phyloP scores from a whole-genome alignment of 2,888 invertebrate species.

The Deroplatys truncata region DNA sequence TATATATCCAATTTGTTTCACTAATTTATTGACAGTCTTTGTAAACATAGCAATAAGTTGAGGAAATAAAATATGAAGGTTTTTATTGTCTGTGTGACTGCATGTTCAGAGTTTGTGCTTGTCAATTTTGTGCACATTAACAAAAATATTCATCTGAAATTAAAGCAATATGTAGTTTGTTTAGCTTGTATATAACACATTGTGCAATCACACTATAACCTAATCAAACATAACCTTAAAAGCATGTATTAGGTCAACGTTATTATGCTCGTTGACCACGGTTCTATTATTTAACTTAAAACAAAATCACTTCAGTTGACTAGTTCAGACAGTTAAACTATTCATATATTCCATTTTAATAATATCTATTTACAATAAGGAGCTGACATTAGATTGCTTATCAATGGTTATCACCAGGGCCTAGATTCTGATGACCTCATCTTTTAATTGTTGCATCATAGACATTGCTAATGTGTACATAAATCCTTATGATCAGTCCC shows the following conservation, averaged over 20 bases:
- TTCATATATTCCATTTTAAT: neutral
- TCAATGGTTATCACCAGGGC: no score
- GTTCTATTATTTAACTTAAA: neutral
- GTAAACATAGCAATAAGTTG: neutral
- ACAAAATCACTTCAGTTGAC: constrained; percentile 22
- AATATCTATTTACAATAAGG: neutral
- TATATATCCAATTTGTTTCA: neutral
- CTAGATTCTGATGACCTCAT: no score
- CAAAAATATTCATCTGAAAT: neutral
- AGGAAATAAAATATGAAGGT: neutral
- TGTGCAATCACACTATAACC: neutral
- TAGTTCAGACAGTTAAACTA: constrained; percentile 14
- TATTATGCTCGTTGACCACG: neutral
- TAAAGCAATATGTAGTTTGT: neutral
- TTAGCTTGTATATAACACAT: neutral
- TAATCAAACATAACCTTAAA: neutral
- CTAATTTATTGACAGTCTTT: neutral
- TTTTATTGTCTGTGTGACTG: constrained; percentile 1
- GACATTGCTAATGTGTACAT: no score
- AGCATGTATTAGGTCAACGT: neutral
- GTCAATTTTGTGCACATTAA: no score
- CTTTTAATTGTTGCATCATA: no score
- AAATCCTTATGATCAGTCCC: no score
- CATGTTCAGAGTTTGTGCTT: neutral
- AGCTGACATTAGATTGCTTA: neutral